Evolutionary conservation across 2,888 invertebrate genomes (phyloP).

Genomic region (Diachrysia chrysitis): DNA sequence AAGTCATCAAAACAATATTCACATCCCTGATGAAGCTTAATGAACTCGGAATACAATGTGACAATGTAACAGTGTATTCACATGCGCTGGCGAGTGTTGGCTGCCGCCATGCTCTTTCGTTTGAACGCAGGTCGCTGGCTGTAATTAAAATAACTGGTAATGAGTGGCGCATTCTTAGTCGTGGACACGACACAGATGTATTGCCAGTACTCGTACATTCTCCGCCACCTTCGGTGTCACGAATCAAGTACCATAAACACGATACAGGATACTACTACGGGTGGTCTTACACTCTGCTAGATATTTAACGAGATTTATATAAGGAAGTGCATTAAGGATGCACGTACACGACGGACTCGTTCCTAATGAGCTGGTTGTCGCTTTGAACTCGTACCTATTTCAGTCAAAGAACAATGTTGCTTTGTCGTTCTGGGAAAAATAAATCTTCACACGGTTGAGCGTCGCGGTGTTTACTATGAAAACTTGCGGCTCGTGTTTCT

Average conservation of each 20-base stretch:
- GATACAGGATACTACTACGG: conserved; percentile 39
- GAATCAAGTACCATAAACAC: conserved; percentile 50
- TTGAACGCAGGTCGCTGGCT: conserved; percentile 56
- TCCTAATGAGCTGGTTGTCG: conserved; percentile 77
- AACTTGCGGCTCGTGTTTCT: conserved; percentile 70
- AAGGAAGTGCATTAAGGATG: conserved; percentile 67
- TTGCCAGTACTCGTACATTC: conserved; percentile 55
- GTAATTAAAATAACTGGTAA: conserved; percentile 82
- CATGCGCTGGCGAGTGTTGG: conserved; percentile 51
- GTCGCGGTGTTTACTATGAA: conserved; percentile 80
- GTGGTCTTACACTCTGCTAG: conserved; percentile 43
- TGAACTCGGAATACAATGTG: conserved; percentile 53
- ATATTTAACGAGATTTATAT: conserved; percentile 39
- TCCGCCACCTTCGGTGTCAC: conserved; percentile 40
- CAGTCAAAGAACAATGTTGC: conserved; percentile 80
- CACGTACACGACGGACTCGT: conserved; percentile 67
- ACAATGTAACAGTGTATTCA: conserved; percentile 52
- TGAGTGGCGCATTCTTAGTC: conserved; percentile 74
- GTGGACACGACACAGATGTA: conserved; percentile 71
- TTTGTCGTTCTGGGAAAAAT: conserved; percentile 83
- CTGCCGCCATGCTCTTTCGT: conserved; percentile 51
- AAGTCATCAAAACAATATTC: conserved; percentile 40
- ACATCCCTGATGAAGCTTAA: conserved; percentile 48
- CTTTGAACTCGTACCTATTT: conserved; percentile 82
- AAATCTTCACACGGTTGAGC: conserved; percentile 76